Evolutionary conservation across 2,797 vertebrate species (phyloP), one percentile per base, ranked within the genome.

Genomic region (Margarornis squamiger): DNA sequence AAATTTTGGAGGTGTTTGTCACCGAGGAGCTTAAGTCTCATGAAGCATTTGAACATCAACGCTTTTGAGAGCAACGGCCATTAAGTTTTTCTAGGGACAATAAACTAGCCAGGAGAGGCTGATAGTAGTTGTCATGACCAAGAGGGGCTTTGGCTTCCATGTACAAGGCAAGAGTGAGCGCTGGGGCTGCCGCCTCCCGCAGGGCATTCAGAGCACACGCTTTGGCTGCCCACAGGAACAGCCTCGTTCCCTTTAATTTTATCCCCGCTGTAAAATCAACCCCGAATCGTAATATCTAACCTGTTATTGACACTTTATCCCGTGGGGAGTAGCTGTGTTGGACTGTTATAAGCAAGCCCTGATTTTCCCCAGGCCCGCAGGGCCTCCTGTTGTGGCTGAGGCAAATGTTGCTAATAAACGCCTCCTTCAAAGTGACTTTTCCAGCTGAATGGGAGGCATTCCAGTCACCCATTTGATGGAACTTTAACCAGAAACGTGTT

Each of bases 401-500:
- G 97, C 96, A 94, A 97, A 97, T 97, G 96, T 98, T 97, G 98
- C 98, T 98, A 98, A 98, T 98, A 97, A 98, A 97, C 88, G 80
- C 96, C 95, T 97, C 78, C 96, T 97, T 98, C 96, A 98, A 98
- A 98, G 97, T 97, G 92, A 95, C 94, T 97, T 96, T 96, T 96
- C 93, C 96, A 97, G 90, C 96, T 93, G 90, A 97, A 95, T 96
- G 48, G 66, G 95, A 97, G 91, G 84, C 82, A 93, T 97, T 97
- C 88, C 95, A 97, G 96, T 92, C 93, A 94, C 95, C 86, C 66
- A 90, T 96, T 97, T 97, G 94, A 97, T 97, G 91, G 96, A 97
- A 96, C 95, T 97, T 97, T 98, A 98, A 98, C 97, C 96, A 97
- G 98, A 98, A 98, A 98, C 92, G 98, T 97, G 98, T 98, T 97